These are phyloP conservation scores for Istiophorus platypterus DNA, from an alignment of 2,113 vertebrate genomes.

Conservation along the genomic window DNA sequence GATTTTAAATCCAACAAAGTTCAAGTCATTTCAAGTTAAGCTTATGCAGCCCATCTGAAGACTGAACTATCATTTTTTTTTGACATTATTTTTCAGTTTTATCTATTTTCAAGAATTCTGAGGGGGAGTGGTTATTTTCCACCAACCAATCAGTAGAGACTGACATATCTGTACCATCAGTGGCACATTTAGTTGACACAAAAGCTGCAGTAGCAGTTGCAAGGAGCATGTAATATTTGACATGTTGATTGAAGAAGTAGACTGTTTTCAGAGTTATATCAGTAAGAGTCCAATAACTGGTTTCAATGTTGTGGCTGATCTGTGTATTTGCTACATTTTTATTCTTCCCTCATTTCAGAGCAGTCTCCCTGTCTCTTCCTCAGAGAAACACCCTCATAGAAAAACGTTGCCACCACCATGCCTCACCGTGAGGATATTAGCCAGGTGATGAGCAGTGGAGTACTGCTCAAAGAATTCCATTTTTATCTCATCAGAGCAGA, in stretches of 20 bases:
- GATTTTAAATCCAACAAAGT: neutral
- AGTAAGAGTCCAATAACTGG: too few species aligned
- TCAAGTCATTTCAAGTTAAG: neutral
- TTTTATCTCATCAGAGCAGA: too few species aligned
- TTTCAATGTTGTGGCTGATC: too few species aligned
- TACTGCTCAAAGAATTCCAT: too few species aligned
- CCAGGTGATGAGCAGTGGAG: neutral
- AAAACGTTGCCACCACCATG: too few species aligned
- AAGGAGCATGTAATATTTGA: neutral
- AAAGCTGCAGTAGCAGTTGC: neutral
- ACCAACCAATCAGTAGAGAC: neutral
- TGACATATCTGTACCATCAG: neutral
- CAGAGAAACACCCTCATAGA: neutral
- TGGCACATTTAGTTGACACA: neutral
- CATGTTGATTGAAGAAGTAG: neutral
- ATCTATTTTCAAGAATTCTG: neutral
- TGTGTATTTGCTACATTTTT: too few species aligned
- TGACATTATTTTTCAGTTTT: neutral
- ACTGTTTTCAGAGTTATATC: neutral
- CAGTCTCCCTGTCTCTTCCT: neutral
- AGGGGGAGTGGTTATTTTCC: neutral
- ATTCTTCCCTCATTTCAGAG: too few species aligned
- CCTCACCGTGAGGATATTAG: neutral
- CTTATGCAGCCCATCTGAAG: neutral
- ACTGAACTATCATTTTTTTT: neutral